Conservation (phyloP, 2,888 invertebrate species). For the Phorcus lineatus region DNA sequence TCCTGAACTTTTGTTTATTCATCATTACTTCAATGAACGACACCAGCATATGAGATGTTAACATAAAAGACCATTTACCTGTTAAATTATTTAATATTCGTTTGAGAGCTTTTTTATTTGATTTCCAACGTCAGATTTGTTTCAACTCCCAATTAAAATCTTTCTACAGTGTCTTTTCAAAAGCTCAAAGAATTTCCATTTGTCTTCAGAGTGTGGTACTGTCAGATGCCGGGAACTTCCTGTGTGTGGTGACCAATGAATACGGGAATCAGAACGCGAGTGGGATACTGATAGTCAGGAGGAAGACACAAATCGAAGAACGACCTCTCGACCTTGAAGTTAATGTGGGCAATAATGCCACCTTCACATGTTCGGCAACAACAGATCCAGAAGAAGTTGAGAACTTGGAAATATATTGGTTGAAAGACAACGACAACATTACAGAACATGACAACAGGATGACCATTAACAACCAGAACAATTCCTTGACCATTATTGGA, state of each 20-base stretch:
- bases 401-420: slow-evolving; percentile 88
- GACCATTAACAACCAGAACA: slow-evolving; percentile 80
- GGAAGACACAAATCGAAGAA: slow-evolving; percentile 79
- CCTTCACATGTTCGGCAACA: slow-evolving; percentile 92
- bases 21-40: too few species aligned
- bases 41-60: too few species aligned
- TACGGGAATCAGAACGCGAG: slow-evolving; percentile 88
- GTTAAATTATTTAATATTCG: too few species aligned
- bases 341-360: slow-evolving; percentile 90
- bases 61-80: slow-evolving; percentile 87
- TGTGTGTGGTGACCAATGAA: slow-evolving; percentile 93
- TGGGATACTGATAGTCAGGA: slow-evolving; percentile 87
- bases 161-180: too few species aligned
- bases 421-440: slow-evolving; percentile 89
- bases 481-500: slow-evolving; percentile 94
- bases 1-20: too few species aligned
- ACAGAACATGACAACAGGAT: slow-evolving; percentile 82
- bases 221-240: slow-evolving; percentile 93
- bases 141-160: too few species aligned
- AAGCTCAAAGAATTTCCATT: not conserved
- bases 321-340: slow-evolving; percentile 94
- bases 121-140: too few species aligned
- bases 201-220: slow-evolving; percentile 82
- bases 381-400: slow-evolving; percentile 86
- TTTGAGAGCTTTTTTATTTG: too few species aligned